Base-by-base conservation (phyloP, 64 coral and sea anemone species). In the Pocillopora verrucosa region DNA sequence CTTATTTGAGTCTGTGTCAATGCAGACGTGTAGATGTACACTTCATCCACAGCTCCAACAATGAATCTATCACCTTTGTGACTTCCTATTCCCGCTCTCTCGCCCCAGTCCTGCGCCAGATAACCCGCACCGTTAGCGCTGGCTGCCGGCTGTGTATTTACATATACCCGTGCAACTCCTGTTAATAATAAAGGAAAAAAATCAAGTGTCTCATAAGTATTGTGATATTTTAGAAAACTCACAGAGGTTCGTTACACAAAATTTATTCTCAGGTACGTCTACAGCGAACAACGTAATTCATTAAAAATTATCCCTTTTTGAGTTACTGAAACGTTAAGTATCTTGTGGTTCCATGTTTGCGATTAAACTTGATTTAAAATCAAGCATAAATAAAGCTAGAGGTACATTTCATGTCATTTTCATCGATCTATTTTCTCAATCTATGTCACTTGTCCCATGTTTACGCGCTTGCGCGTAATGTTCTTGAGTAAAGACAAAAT, bases 151-250 rank as follows among this genome's bases (percentile, higher is more conserved):
- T 96, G 65, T 30, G 80, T 78, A 65, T 96, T 89, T 22, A 96
- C 81, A 24, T 87, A 96, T 59, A 96, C 74, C 10, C 59, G 84
- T 14, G 86, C 94, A n/a, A 92, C 60, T 34, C 94, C 94, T 96
- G 74, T 9, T 26, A 4, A 65, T 51, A 17, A 87, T 11, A 68
- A 58, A 61, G 16, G 16, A 16, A 56, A 13, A 56, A 63, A 22
- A 77, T 11, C 64, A 1, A 17, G 10, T 80, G 17, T 10, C 17
- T 64, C 11, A 22, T 0, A 22, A 45, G 37, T 13, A 77, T 63
- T 26, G 36, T 34, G 30, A 89, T 65, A 10, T 61, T 36, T 16
- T 17, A 67, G 63, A 36, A 58, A 9, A 65, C 63, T 65, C 5
- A 15, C 13, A 20, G 16, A 67, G 7, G 22, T 67, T 67, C 19